Evolutionary conservation across 1,140 invertebrate species (phyloP), one percentile per base, ranked within the genome.

Genomic region (Cyclargus thomasi): DNA sequence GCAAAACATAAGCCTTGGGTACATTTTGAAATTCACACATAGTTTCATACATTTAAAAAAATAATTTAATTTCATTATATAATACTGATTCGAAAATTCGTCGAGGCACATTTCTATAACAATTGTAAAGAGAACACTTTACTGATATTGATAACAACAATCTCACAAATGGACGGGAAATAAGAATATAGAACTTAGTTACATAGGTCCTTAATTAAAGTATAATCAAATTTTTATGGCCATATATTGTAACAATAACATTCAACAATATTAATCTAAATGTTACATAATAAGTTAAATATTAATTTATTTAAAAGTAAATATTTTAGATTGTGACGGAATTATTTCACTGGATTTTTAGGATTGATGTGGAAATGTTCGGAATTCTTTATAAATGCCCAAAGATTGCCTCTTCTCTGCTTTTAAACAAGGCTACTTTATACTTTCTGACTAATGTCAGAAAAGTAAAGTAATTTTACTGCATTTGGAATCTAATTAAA

Each of bases 201-300:
- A 18, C n/a, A 55, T 17, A 53, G n/a, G 53, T 55, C 16, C n/a
- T 11, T 59, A 59, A 17, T n/a, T 17, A 59, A 8, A 20, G 17
- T 59, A 59, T 18, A 59, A 59, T 20, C 55, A 59, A 59, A 59
- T 8, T 18, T 59, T 59, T 59, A 59, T 59, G 55, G 55, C 55
- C 55, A 59, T 59, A 59, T 59, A 59, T 59, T 29, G 18, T 59
- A 59, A 59, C 55, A 59, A 59, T 59, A 59, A 59, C 55, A 59
- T 59, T 59, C 55, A 59, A 59, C 55, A 59, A 59, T 59, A 20
- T 20, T 21, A 4, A 10, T 20, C 55, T 59, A 59, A 59, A 20
- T 2, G 21, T 59, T 59, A 59, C 55, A 59, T 18, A 59, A 59
- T 59, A 59, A 59, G 55, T 59, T 59, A 59, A 59, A 59, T 59